Base-by-base conservation (phyloP, 2,797 vertebrate species). In the Fundulus diaphanus region DNA sequence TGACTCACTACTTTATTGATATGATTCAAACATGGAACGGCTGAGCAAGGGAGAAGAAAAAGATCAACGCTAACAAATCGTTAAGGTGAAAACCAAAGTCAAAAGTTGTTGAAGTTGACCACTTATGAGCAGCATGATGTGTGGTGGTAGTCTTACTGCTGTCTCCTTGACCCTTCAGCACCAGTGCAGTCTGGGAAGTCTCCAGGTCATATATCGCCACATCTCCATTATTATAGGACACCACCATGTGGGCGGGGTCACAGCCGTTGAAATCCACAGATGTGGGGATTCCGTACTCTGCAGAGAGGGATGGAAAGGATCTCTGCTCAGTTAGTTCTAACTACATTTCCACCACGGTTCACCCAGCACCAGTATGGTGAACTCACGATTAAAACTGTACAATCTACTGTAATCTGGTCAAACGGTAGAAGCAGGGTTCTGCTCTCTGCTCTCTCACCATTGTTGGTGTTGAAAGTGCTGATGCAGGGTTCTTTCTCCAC, bases 1-100 rank as follows among this genome's bases (percentile, higher is more conserved):
- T 99, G 98, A 92, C 97, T 98, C 86, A 99, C 98, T 89, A 98
- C 96, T 91, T 96, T 98, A 86, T 99, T 98, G 93, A 99, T 99
- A 74, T 99, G 97, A 75, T 96, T 96, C 77, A 76, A 96, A 72
- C 95, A 95, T 37, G 96, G 96, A 78, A 95, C 89, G 81, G 95
- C 97, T 99, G 86, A 22, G 29, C 12, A 12, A 44, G 8, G 37
- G 35, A 27, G 44, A 11, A 73, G 5, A 15, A 44, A 13, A 15
- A 8, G 24, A 54, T 27, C 3, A 46, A 48, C 1, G 18, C n/a
- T 22, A 40, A 52, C 2, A 5, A 16, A 71, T 1, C 1, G 5
- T 7, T 3, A 7, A 27, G 27, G n/a, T 3, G 51, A 27, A 54
- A 20, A 8, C 44, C 44, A 46, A 22, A 16, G 20, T 51, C 49